Base-by-base conservation (phyloP, 2,888 invertebrate genomes). In the Torymus texanus region DNA sequence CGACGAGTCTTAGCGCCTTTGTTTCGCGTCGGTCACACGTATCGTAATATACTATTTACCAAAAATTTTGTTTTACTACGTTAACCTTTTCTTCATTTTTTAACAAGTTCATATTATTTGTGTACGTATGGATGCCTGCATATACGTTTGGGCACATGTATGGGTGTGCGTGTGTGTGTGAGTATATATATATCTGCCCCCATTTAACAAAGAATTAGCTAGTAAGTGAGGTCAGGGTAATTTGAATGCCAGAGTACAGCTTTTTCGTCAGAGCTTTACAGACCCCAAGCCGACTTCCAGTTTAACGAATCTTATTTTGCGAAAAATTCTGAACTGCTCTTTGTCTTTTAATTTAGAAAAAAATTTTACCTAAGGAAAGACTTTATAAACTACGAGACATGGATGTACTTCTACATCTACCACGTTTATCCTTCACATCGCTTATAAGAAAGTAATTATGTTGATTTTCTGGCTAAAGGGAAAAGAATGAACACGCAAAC, bases 301-400 rank as follows among this genome's bases (percentile, higher is more conserved):
- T 82, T 83, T 85, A 86, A 86, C 85, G 85, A 85, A 87, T 86
- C 86, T 86, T 85, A 85, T 87, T 87, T 79, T 83, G 81, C 83
- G 85, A 85, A 85, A 87, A 86, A 87, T 85, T 86, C 86, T 83
- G 83, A 86, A 83, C 67, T 16, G 16, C 84, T 84, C 84, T 87
- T 84, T 84, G 83, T 29, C 29, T 29, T 29, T 29, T 29, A 3
- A 29, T 29, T 3, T 29, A 5, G 5, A 78, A 82, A 84, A 84
- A 87, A 84, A 56, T 79, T 79, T 75, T 50, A 79, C 21, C 41
- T 16, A 58, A 14, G 5, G 8, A 55, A 5, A 10, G 55, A 10
- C 16, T 2, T 11, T 58, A 74, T 53, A 53, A 62, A 12, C 65
- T 29, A 18, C 66, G 71, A 66, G 71, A 66, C 58, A 18, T 24